Base-by-base conservation (phyloP, 1,140 invertebrate genomes). In the Drosophila ogumai region DNA sequence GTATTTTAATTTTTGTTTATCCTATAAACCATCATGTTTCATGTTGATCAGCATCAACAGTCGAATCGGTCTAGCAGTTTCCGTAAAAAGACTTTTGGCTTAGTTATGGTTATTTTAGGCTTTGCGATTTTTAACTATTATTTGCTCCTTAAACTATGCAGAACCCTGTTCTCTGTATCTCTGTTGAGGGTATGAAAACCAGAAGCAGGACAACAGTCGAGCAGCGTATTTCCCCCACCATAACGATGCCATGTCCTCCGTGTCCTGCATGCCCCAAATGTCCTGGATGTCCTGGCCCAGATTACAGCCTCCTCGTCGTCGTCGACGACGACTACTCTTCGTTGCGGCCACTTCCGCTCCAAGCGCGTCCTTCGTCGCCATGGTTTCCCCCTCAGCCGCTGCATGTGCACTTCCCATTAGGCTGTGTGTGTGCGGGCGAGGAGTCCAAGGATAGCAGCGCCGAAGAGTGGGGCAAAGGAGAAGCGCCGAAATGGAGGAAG, bases 361-460 rank as follows among this genome's bases (percentile, higher is more conserved):
- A 49, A 41, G 40, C 55, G 28, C 40, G 68, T 60, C 55, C 56
- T 47, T 73, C 36, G 46, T 73, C 32, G 46, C 43, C 32, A 25
- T 38, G 19, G 41, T 58, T 58, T 28, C 31, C 19, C 36, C 50
- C 40, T 40, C 15, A 31, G 15, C 25, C n/a, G 34, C 41, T 59
- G 58, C 81, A 63, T 84, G 64, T 80, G 79, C 59, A 43, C 63
- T 77, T 87, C 66, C 84, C 64, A 87, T 87, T 87, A 84, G 72
- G 52, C 63, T 40, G 47, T 52, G 56, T 36, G 34, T 13, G 40
- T 52, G 52, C 17, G 25, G n/a, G 52, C 19, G 57, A 32, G 56
- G n/a, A 50, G 31, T 46, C 12, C 32, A 40, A 54, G 36, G 34
- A 56, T 56, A 56, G 25, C 19, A 25, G 15, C 9, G 15, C 19